Evolutionary conservation across 1,140 invertebrate species (phyloP).

Genomic region (Diorhabda carinulata): DNA sequence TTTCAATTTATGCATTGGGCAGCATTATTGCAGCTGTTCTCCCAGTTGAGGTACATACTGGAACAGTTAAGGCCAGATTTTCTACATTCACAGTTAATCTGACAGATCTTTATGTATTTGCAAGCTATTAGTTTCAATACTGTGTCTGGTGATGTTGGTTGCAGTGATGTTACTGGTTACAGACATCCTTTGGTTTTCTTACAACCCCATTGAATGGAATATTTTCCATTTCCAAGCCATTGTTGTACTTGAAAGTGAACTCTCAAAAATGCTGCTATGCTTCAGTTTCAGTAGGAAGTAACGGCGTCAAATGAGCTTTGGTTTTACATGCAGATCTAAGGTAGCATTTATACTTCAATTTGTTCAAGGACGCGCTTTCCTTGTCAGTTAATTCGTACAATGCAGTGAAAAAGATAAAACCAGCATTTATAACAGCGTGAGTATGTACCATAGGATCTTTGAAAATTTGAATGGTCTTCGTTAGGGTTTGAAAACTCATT

Average conservation of each 20-base stretch:
- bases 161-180: neutral
- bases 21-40: neutral
- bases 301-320: neutral
- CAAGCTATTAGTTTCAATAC: neutral
- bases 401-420: neutral
- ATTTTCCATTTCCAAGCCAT: too few relatives aligned
- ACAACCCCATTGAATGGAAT: too few relatives aligned
- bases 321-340: neutral
- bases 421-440: neutral
- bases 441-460: neutral
- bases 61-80: neutral
- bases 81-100: neutral
- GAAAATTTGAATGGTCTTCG: neutral
- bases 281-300: neutral
- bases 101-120: neutral
- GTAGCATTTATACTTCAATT: too few relatives aligned
- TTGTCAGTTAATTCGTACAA: neutral
- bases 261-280: too few relatives aligned
- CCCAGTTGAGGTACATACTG: neutral
- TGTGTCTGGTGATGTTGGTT: neutral
- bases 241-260: too few relatives aligned
- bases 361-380: too few relatives aligned
- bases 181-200: too few relatives aligned
- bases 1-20: neutral
- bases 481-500: neutral